Evolutionary conservation across 2,113 vertebrate species (phyloP).

Genomic region (Lanius ludovicianus): DNA sequence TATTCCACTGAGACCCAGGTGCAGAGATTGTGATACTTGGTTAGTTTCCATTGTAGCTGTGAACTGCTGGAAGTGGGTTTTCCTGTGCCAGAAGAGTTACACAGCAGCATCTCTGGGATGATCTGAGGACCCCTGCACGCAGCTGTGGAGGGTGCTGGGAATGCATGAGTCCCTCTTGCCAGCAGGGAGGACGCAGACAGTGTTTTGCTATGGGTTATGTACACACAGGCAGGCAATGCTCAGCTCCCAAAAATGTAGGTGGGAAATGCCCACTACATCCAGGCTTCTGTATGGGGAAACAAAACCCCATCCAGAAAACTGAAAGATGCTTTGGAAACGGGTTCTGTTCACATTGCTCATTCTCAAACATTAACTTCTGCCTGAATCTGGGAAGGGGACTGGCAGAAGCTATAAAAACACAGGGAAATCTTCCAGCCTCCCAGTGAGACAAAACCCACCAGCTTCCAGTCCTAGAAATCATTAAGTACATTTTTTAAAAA

Average conservation of each 20-base stretch:
- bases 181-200: not conserved
- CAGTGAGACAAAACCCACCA: not conserved
- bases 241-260: not conserved
- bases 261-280: not conserved
- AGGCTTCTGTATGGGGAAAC: not conserved
- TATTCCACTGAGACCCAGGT: too few relatives aligned
- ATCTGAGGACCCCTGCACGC: not conserved
- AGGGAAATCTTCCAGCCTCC: not conserved
- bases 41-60: not conserved
- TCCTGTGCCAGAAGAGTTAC: not conserved
- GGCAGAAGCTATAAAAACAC: not conserved
- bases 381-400: not conserved
- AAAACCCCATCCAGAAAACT: not conserved
- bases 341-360: not conserved
- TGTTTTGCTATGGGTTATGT: not conserved
- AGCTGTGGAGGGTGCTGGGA: not conserved
- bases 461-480: not conserved
- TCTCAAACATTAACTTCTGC: not conserved
- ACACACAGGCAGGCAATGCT: not conserved
- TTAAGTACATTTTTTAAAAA: not conserved
- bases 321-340: not conserved
- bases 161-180: not conserved
- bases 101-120: not conserved
- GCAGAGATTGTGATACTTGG: not conserved
- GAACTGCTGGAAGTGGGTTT: not conserved